phyloP scores from a whole-genome alignment of 1,140 invertebrate species.

The Calosoma granatense region DNA sequence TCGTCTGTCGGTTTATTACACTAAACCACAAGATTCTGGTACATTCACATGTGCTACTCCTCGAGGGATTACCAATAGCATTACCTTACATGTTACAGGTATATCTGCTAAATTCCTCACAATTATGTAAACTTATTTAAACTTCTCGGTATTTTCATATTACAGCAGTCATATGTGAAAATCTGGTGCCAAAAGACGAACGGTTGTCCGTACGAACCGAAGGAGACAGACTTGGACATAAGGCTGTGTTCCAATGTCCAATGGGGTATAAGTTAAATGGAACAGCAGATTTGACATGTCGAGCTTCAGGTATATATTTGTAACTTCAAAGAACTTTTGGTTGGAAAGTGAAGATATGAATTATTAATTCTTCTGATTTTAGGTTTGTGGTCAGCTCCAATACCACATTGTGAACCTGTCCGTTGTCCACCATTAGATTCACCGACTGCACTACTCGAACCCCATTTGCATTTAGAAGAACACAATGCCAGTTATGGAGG shows the following conservation, averaged over 20 bases:
- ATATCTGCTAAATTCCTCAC: conserved; percentile 29
- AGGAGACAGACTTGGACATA: conserved; percentile 57
- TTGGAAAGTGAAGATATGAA: no score
- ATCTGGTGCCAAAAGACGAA: conserved; percentile 32
- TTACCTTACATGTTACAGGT: conserved; percentile 69
- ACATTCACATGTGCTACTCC: conserved; percentile 75
- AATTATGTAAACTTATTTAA: conserved; percentile 11
- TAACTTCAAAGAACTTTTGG: conserved; percentile 1
- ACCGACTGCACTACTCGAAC: conserved; percentile 39
- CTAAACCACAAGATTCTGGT: conserved; percentile 69
- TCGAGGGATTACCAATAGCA: conserved; percentile 66
- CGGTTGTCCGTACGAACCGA: conserved; percentile 45
- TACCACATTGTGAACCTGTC: conserved; percentile 62
- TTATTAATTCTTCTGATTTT: conserved; percentile 8
- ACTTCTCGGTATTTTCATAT: conserved; percentile 20
- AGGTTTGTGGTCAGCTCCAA: conserved; percentile 65
- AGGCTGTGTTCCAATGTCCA: conserved; percentile 55
- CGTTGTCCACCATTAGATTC: conserved; percentile 53
- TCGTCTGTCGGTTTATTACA: conserved; percentile 71
- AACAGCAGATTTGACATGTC: conserved; percentile 56
- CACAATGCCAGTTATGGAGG: conserved; percentile 55
- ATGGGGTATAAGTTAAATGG: conserved; percentile 61
- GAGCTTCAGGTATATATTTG: conserved; percentile 60
- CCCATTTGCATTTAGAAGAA: conserved; percentile 44
- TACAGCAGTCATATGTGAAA: conserved; percentile 51